Evolutionary conservation across 2,113 vertebrate genomes (phyloP), one percentile per base, ranked within the genome.

Genomic region (Neomonachus schauinslandi): DNA sequence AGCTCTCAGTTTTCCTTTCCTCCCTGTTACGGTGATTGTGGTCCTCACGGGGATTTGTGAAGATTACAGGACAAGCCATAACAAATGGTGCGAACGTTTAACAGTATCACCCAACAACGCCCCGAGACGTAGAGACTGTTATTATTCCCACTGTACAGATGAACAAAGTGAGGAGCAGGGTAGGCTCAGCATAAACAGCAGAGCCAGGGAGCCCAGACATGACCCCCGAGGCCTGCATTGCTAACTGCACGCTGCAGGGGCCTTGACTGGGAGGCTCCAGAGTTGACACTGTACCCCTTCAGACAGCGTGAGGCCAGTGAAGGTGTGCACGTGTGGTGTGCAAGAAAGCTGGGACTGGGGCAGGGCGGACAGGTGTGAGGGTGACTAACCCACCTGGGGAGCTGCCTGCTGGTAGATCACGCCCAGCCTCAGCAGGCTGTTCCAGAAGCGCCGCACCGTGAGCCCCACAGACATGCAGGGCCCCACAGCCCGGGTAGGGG

Each of bases 391-490:
- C 87, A 99, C 98, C 98, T 98, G 28, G 1, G 91, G 69, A 59
- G 67, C 91, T 16, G 89, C 93, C 93, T 98, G 95, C 92, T 98
- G 98, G 94, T 98, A 97, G 59, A 96, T 46, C 69, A 87, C 89
- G 2, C 98, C 97, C 89, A 99, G 98, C 55, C 98, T 98, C 94
- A 99, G 87, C 94, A 99, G 98, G 98, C 98, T 99, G 91, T 97
- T 98, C 99, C 99, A 99, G 96, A 99, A 99, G 94, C 97, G 98
- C 98, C 97, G 99, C 12, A 98, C 99, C 0, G 99, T 99, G 95
- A 99, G 99, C 67, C 99, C 99, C 4, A 99, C 98, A 0, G 99
- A 99, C 98, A 99, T 99, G 97, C 98, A 98, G 80, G 98, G 98
- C 6, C 98, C 99, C 21, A 39, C 80, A 2, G 97, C 96, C 65